A percentile compares a stretch with the other conserved stretches of the same genome.
These are phyloP conservation scores for Brachionus calyciflorus DNA, from an alignment of 1,140 invertebrate species.

Conservation along the genomic window DNA sequence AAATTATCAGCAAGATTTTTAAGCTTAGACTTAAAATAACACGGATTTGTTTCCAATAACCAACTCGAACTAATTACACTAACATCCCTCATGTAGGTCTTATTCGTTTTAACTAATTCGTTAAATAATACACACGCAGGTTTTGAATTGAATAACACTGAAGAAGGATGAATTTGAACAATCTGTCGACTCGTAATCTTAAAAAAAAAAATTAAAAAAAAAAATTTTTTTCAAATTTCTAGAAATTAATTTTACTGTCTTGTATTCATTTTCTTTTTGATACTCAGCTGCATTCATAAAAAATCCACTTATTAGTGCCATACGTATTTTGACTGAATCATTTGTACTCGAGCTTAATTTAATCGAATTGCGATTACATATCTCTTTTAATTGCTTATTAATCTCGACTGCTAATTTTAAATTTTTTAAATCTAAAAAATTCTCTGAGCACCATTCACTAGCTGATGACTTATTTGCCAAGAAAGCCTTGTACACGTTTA, in stretches of 20 bases:
- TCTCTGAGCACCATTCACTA: constrained; percentile 82
- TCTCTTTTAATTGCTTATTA: constrained; percentile 73
- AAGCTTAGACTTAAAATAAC: constrained; percentile 25
- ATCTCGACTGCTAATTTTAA: constrained; percentile 77
- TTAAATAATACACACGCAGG: constrained; percentile 79
- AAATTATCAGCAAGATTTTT: constrained; percentile 11
- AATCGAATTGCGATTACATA: constrained; percentile 66
- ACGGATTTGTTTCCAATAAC: constrained; percentile 16
- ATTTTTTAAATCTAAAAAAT: constrained; percentile 81
- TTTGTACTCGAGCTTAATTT: constrained; percentile 55
- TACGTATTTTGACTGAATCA: constrained; percentile 78
- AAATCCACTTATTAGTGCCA: constrained; percentile 93
- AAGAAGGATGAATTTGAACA: constrained; percentile 75
- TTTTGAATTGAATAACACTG: constrained; percentile 71
- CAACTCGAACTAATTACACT: constrained; percentile 31
- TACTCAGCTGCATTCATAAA: constrained; percentile 87
- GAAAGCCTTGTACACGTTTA: constrained; percentile 82
- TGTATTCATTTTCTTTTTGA: constrained; percentile 70
- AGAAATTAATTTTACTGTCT: constrained; percentile 65
- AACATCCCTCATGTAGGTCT: constrained; percentile 69
- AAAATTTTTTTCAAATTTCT: not conserved
- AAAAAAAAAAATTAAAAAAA: not conserved
- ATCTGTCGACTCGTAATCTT: constrained; percentile 47
- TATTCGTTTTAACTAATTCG: constrained; percentile 80
- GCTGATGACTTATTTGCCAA: constrained; percentile 64